These are phyloP conservation scores for Hirundo rustica DNA, from an alignment of 2,797 vertebrate species.

Conservation along the genomic window DNA sequence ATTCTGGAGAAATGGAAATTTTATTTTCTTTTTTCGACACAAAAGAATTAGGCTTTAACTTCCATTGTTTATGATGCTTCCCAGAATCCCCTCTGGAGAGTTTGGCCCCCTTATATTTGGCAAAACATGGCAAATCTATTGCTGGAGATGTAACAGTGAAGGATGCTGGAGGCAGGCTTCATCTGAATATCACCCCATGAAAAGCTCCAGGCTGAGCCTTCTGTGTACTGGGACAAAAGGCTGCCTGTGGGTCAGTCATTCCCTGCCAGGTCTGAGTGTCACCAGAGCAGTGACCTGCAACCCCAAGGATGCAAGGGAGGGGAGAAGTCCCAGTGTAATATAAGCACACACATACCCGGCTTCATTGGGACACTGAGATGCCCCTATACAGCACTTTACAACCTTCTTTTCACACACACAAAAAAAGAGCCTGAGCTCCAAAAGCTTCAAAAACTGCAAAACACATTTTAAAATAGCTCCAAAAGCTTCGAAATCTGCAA, in stretches of 20 bases:
- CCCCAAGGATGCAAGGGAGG: not conserved
- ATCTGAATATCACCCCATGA: not conserved
- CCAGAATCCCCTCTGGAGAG: not conserved
- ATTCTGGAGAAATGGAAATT: not conserved
- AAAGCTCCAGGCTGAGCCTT: not conserved
- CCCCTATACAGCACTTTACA: not conserved
- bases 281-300: not conserved
- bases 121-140: not conserved
- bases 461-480: not conserved
- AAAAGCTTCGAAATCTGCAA: not conserved
- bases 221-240: not conserved
- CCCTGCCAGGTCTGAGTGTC: too few species aligned
- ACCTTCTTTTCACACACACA: not conserved
- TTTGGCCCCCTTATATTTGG: not conserved
- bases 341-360: accelerated
- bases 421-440: not conserved
- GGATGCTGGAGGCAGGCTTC: not conserved
- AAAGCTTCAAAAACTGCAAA: not conserved
- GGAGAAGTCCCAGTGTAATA: not conserved
- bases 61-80: not conserved
- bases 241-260: not conserved
- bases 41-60: not conserved
- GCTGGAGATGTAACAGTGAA: not conserved
- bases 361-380: not conserved
- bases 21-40: not conserved